Evolutionary conservation across 1,140 invertebrate genomes (phyloP).

Genomic region (Microplitis mediator): DNA sequence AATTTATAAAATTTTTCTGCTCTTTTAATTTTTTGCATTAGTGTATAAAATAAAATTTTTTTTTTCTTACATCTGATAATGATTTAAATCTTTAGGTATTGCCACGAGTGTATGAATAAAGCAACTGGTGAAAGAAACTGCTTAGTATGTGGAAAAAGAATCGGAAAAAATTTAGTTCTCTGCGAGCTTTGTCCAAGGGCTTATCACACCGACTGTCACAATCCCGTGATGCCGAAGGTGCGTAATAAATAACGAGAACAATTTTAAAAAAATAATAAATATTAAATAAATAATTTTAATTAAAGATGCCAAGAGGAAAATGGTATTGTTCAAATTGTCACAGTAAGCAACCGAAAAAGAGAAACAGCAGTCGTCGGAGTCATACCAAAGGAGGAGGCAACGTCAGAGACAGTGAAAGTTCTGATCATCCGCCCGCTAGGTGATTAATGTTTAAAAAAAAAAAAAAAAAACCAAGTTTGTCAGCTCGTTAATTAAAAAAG

Average conservation of each 20-base stretch:
- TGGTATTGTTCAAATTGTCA: slow-evolving; percentile 86
- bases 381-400: slow-evolving; percentile 54
- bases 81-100: slow-evolving; percentile 71
- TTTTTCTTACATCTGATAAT: background rate
- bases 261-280: background rate
- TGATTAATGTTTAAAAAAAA: slow-evolving; percentile 50
- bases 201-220: slow-evolving; percentile 91
- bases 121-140: slow-evolving; percentile 86
- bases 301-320: slow-evolving; percentile 79
- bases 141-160: slow-evolving; percentile 86
- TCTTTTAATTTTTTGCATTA: too few species aligned
- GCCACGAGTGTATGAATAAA: slow-evolving; percentile 96
- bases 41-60: too few species aligned
- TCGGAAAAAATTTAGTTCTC: slow-evolving; percentile 76
- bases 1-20: too few species aligned
- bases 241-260: slow-evolving; percentile 28
- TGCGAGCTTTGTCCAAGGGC: slow-evolving; percentile 90
- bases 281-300: slow-evolving; percentile 1
- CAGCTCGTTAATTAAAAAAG: slow-evolving; percentile 43
- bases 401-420: slow-evolving; percentile 64
- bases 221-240: slow-evolving; percentile 84
- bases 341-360: slow-evolving; percentile 78
- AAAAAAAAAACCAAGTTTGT: slow-evolving; percentile 46
- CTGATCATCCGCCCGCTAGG: slow-evolving; percentile 67
- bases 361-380: slow-evolving; percentile 65